These are phyloP conservation scores for sheep (Ovis aries) DNA, from an alignment of 2,113 vertebrate genomes.

Conservation along the genomic window DNA sequence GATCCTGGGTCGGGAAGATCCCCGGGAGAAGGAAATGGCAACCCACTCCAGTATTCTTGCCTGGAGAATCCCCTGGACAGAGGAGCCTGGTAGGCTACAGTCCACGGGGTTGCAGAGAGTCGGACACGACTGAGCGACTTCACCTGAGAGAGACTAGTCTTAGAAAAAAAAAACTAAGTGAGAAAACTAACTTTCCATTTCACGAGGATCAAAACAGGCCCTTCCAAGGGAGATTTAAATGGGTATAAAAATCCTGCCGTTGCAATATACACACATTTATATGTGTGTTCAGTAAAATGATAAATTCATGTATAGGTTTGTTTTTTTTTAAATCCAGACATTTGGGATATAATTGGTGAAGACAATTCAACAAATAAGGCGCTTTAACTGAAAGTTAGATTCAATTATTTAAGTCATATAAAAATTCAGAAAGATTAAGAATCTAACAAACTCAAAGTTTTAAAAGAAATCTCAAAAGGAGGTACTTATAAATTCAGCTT, in stretches of 20 bases:
- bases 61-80: too few species aligned
- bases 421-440: constrained; percentile 1
- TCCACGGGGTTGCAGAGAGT: too few species aligned
- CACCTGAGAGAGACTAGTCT: not conserved
- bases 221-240: constrained; percentile 45
- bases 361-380: not conserved
- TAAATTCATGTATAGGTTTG: not conserved
- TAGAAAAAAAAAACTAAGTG: constrained; percentile 13
- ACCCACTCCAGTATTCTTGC: too few species aligned
- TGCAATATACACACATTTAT: not conserved
- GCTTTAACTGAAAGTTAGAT: not conserved
- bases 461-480: not conserved
- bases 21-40: too few species aligned
- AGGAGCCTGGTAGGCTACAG: too few species aligned
- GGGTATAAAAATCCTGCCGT: not conserved
- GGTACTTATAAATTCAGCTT: not conserved
- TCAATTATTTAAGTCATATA: not conserved
- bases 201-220: constrained; percentile 33
- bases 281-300: not conserved
- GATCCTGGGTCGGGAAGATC: too few species aligned
- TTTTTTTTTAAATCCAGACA: not conserved
- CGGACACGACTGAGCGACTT: too few species aligned
- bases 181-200: constrained; percentile 4
- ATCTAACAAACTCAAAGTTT: constrained; percentile 33
- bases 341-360: not conserved